These are phyloP conservation scores for Octopus sinensis DNA, from an alignment of 1,140 invertebrate genomes.

Conservation along the genomic window DNA sequence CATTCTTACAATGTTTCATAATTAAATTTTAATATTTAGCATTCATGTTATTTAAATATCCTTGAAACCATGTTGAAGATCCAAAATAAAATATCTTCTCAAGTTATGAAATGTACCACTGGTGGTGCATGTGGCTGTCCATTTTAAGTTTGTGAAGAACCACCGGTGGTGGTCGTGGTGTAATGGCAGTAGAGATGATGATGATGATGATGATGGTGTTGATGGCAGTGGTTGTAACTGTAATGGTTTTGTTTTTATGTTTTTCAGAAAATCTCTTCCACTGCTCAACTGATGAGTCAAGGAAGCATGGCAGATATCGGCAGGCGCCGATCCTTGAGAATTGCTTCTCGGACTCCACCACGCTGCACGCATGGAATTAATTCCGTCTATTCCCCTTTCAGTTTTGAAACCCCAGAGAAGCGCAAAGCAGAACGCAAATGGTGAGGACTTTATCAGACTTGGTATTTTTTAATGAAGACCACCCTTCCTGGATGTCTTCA, in stretches of 20 bases:
- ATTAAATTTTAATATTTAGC: too few relatives aligned
- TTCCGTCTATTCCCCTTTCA: conserved; percentile 37
- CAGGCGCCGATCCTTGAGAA: neutral
- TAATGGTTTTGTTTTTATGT: neutral
- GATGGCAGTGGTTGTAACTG: neutral
- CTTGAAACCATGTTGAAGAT: too few relatives aligned
- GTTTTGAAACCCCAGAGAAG: conserved; percentile 36
- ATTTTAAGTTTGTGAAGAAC: neutral
- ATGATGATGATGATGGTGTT: neutral
- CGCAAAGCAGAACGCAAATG: conserved; percentile 20
- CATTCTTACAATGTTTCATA: too few relatives aligned
- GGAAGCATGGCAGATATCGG: neutral
- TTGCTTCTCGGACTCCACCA: conserved; percentile 12
- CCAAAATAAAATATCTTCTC: too few relatives aligned
- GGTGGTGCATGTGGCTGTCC: too few relatives aligned
- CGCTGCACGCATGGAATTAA: conserved; percentile 22
- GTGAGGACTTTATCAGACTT: neutral
- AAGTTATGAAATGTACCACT: too few relatives aligned
- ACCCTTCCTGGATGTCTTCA: too few relatives aligned
- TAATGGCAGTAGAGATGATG: neutral
- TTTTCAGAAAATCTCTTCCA: neutral
- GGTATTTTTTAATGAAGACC: neutral
- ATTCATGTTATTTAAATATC: too few relatives aligned
- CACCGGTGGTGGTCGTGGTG: neutral
- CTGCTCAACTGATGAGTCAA: conserved; percentile 2